These are phyloP conservation scores for Tenebrosternarchus preto DNA, from an alignment of 2,113 vertebrate genomes.

Conservation along the genomic window DNA sequence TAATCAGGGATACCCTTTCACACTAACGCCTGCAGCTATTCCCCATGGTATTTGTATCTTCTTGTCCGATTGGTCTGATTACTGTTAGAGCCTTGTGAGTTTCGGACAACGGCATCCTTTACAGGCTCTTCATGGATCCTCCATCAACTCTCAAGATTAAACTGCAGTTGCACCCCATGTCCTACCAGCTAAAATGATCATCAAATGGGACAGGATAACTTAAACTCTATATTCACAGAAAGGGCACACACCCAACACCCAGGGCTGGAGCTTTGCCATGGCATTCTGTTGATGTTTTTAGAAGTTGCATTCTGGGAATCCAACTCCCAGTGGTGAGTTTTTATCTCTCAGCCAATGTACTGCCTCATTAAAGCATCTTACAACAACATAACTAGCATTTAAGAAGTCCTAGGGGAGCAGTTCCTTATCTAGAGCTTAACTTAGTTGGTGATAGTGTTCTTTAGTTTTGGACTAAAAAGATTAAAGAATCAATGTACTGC, in stretches of 20 bases:
- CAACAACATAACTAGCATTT: constrained; percentile 11
- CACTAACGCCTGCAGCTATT: constrained; percentile 46
- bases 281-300: background rate
- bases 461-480: background rate
- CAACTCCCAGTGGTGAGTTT: constrained; percentile 5
- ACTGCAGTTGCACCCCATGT: constrained; percentile 33
- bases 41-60: background rate
- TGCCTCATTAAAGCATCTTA: background rate
- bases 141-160: background rate
- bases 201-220: background rate
- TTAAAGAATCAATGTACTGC: background rate
- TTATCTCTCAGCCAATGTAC: background rate
- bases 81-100: constrained; percentile 38
- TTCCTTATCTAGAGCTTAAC: constrained; percentile 18
- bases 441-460: background rate
- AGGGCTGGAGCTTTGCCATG: too few species aligned
- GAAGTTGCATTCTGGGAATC: background rate
- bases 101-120: constrained; percentile 19
- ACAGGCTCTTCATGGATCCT: constrained; percentile 15
- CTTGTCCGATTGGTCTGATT: constrained; percentile 37
- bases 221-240: background rate
- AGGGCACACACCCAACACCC: too few species aligned
- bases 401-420: constrained; percentile 14
- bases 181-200: constrained; percentile 7
- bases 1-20: constrained; percentile 57